phyloP scores from a whole-genome alignment of 2,888 invertebrate genomes.

The Onchidella celtica region DNA sequence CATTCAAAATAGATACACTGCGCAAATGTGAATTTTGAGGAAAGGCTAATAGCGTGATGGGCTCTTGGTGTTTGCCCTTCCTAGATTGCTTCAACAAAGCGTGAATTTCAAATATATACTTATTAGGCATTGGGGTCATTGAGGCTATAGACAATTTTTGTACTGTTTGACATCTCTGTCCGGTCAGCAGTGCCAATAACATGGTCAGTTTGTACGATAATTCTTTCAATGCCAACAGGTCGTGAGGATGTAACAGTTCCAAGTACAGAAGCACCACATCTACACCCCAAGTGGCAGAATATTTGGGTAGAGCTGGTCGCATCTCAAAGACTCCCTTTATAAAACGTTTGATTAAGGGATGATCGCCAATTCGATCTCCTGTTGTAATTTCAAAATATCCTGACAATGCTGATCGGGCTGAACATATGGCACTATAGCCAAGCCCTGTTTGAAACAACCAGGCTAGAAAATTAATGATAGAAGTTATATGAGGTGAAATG shows the following conservation, averaged over 20 bases:
- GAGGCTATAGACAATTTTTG: background rate
- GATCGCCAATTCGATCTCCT: background rate
- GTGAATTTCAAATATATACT: background rate
- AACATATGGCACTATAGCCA: background rate
- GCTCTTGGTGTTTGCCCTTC: background rate
- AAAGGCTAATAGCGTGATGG: background rate
- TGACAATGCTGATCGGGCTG: constrained; percentile 1
- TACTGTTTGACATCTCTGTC: background rate
- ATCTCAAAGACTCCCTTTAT: constrained; percentile 13
- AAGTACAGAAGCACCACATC: background rate
- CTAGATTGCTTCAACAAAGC: background rate
- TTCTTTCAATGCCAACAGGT: background rate
- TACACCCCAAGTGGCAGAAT: background rate
- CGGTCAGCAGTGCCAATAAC: background rate
- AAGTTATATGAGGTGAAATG: background rate
- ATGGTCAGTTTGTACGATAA: background rate
- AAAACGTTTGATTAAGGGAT: background rate
- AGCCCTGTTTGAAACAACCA: background rate
- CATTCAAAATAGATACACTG: background rate
- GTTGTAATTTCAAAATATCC: background rate
- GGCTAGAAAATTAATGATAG: background rate
- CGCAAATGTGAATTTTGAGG: background rate
- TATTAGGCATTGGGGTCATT: background rate
- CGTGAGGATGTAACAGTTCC: background rate
- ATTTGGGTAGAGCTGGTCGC: background rate